Base-by-base conservation (phyloP, 1,140 invertebrate species). In the Drosophila ananassae region DNA sequence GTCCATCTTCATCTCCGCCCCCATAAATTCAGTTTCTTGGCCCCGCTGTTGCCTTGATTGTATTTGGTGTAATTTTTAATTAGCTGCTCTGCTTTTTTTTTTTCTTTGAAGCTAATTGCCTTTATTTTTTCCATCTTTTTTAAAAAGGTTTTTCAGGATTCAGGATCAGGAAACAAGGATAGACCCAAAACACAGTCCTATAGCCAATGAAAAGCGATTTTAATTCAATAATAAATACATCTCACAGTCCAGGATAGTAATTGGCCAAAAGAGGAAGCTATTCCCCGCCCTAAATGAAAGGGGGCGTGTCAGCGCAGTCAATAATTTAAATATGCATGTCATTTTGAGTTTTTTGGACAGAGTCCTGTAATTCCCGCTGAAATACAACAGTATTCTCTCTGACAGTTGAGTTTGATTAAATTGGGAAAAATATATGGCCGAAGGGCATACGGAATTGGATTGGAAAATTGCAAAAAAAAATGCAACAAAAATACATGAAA, bases 61-160 rank as follows among this genome's bases (percentile, higher is more conserved):
- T 61, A 53, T 54, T 73, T 61, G 41, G 37, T 51, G 47, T 72
- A 52, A 72, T 72, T 72, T 69, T 72, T 72, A 72, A 72, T 72
- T 72, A 72, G 54, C 54, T 66, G 56, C 62, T 50, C 61, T 60
- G 17, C 51, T 41, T 30, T 41, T 51, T 13, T 22, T 28, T 9
- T 2, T 24, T 28, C 52, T 58, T 71, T 72, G 46, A 56, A 24
- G 30, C 54, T 72, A 72, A 72, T 73, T 73, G 67, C 48, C 56
- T 73, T 62, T 7, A 21, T 47, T 44, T 47, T 28, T 28, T 28
- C 32, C 9, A 32, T 32, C 9, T 9, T 32, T 37, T 37, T 37
- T n/a, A 10, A 37, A 10, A 37, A 37, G 10, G 34, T 2, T 37
- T 12, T 37, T 37, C 3, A 3, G 2, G 12, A 32, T 55, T 21